phyloP scores from a whole-genome alignment of 2,888 invertebrate species.

The Lampropteryx suffumata region DNA sequence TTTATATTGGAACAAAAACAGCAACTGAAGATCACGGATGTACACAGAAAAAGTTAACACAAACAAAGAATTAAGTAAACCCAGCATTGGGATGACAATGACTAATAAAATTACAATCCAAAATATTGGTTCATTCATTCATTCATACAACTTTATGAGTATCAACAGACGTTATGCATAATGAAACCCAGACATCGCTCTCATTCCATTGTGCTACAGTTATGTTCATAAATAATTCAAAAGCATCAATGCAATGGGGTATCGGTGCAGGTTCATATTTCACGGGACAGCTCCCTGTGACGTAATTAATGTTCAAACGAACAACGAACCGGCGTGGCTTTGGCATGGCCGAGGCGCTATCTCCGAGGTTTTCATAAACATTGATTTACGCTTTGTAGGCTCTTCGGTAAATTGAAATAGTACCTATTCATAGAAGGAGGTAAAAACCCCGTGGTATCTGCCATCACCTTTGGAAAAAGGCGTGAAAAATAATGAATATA shows the following conservation, averaged over 20 bases:
- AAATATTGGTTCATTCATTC: background rate
- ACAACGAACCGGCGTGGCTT: slow-evolving; percentile 46
- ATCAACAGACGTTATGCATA: background rate
- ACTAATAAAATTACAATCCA: too few species aligned
- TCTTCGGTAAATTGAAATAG: slow-evolving; percentile 5
- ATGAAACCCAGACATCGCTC: slow-evolving; percentile 8
- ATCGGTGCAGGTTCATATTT: slow-evolving; percentile 72
- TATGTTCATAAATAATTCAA: slow-evolving; percentile 64
- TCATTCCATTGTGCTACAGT: slow-evolving; percentile 15
- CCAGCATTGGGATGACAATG: too few species aligned
- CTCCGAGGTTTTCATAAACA: slow-evolving; percentile 47
- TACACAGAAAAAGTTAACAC: too few species aligned
- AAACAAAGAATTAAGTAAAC: too few species aligned
- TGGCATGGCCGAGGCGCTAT: slow-evolving; percentile 47
- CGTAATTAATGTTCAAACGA: slow-evolving; percentile 63
- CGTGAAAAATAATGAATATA: too few species aligned
- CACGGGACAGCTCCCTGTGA: slow-evolving; percentile 56
- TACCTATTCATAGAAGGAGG: background rate
- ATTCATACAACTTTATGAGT: too few species aligned
- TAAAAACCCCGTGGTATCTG: too few species aligned
- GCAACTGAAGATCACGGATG: too few species aligned
- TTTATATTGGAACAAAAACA: too few species aligned
- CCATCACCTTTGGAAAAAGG: too few species aligned
- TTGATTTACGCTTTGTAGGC: slow-evolving; percentile 48
- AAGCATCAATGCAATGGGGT: slow-evolving; percentile 61